Evolutionary conservation across 2,797 vertebrate species (phyloP).

Genomic region (Cephalopachus bancanus): DNA sequence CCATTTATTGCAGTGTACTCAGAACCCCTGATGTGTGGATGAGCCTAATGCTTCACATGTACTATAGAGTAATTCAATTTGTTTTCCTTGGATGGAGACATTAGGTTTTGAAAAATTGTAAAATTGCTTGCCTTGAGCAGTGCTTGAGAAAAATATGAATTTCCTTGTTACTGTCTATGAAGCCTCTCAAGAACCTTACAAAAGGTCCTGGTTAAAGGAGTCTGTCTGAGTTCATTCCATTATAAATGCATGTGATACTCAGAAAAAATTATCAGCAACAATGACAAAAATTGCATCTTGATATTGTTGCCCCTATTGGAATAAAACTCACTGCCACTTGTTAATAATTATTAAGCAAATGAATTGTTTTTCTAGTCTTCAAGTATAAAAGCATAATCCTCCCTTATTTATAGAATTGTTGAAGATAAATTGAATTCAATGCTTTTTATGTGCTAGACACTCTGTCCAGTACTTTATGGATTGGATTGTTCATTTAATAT

Average conservation of each 20-base stretch:
- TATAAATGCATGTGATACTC: background rate
- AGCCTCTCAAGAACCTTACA: constrained; percentile 49
- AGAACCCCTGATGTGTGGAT: background rate
- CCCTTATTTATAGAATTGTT: background rate
- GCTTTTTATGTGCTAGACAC: constrained; percentile 2
- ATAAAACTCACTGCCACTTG: constrained; percentile 14
- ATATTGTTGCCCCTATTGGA: background rate
- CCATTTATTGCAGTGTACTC: background rate
- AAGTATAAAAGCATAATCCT: background rate
- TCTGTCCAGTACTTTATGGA: background rate
- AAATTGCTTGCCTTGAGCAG: constrained; percentile 64
- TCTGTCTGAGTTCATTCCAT: constrained; percentile 30
- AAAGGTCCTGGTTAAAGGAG: constrained; percentile 14
- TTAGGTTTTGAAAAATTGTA: constrained; percentile 71
- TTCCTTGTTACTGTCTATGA: constrained; percentile 66
- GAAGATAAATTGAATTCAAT: background rate
- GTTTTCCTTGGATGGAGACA: constrained; percentile 65
- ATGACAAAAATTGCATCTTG: background rate
- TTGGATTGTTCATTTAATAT: constrained; percentile 30
- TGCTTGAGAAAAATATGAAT: constrained; percentile 51
- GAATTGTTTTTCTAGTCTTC: constrained; percentile 32
- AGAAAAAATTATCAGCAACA: constrained; percentile 26
- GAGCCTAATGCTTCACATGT: background rate
- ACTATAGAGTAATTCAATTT: constrained; percentile 51
- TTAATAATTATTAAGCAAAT: constrained; percentile 54